phyloP scores from a whole-genome alignment of 2,888 invertebrate genomes.

The Petrophora chlorosata region DNA sequence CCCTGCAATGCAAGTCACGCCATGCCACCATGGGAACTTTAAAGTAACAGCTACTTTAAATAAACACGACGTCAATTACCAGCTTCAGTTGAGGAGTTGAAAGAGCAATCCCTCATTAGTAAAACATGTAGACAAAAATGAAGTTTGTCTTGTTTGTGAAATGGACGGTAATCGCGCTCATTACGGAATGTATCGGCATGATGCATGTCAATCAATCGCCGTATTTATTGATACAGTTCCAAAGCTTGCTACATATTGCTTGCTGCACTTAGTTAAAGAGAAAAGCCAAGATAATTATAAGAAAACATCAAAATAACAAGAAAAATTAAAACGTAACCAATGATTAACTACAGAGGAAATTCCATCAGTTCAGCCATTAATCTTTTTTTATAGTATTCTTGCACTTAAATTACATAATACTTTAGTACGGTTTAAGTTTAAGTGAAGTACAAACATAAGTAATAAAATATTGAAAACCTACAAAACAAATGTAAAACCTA shows the following conservation, averaged over 20 bases:
- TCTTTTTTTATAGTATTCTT: too few relatives aligned
- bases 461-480: too few relatives aligned
- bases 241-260: background rate
- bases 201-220: conserved; percentile 68
- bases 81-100: conserved; percentile 32
- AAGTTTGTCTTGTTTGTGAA: conserved; percentile 56
- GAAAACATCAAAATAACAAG: too few relatives aligned
- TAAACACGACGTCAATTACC: conserved; percentile 51
- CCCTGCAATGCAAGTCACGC: conserved; percentile 39
- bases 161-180: conserved; percentile 68
- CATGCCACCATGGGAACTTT: conserved; percentile 28
- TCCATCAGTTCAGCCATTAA: too few relatives aligned
- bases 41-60: conserved; percentile 36
- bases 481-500: too few relatives aligned
- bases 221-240: conserved; percentile 18
- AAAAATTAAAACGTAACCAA: too few relatives aligned
- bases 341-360: too few relatives aligned
- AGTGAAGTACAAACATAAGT: too few relatives aligned
- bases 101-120: conserved; percentile 51
- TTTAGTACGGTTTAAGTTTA: too few relatives aligned
- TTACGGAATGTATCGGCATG: conserved; percentile 64
- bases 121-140: conserved; percentile 52
- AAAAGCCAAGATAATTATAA: too few relatives aligned
- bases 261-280: too few relatives aligned
- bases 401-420: too few relatives aligned